A percentile compares a stretch with the other conserved stretches of the same genome.
These are phyloP conservation scores for Bellardia pandia DNA, from an alignment of 2,888 invertebrate species.

Conservation along the genomic window DNA sequence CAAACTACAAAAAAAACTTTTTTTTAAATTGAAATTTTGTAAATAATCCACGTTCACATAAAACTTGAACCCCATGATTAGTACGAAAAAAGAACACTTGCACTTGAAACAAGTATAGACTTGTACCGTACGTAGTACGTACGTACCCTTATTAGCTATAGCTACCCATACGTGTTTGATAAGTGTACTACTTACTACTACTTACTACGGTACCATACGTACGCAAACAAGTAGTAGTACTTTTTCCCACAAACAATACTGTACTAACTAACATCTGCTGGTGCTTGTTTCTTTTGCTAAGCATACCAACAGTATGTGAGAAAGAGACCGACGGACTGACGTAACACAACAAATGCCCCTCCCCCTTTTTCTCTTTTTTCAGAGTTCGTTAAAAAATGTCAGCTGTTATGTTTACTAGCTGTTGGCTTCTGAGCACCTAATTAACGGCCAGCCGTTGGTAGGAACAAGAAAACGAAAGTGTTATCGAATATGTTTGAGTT, in stretches of 20 bases:
- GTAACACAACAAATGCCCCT: not conserved
- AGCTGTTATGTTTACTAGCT: constrained; percentile 52
- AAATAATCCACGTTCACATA: constrained; percentile 43
- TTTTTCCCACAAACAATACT: not conserved
- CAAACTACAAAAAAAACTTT: not conserved
- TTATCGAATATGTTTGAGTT: constrained; percentile 74
- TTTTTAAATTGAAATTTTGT: constrained; percentile 2
- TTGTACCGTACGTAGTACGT: not conserved
- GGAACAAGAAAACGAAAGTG: constrained; percentile 85
- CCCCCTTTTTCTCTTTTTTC: constrained; percentile 2
- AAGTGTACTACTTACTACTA: not conserved
- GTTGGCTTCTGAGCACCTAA: constrained; percentile 80
- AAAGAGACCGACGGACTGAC: not conserved
- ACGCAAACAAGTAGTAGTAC: not conserved
- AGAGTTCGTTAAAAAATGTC: constrained; percentile 17
- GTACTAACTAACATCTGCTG: constrained; percentile 25
- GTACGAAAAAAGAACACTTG: constrained; percentile 73
- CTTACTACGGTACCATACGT: no score
- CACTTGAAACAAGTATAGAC: constrained; percentile 65
- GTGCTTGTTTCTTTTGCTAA: not conserved
- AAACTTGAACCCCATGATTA: constrained; percentile 64
- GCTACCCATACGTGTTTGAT: not conserved
- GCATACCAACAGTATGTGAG: not conserved
- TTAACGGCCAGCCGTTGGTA: constrained; percentile 84
- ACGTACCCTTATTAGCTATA: not conserved